A percentile compares a stretch with the other conserved stretches of the same genome.
Conservation (phyloP, 2,797 vertebrate species). For the Spinus pinus region DNA sequence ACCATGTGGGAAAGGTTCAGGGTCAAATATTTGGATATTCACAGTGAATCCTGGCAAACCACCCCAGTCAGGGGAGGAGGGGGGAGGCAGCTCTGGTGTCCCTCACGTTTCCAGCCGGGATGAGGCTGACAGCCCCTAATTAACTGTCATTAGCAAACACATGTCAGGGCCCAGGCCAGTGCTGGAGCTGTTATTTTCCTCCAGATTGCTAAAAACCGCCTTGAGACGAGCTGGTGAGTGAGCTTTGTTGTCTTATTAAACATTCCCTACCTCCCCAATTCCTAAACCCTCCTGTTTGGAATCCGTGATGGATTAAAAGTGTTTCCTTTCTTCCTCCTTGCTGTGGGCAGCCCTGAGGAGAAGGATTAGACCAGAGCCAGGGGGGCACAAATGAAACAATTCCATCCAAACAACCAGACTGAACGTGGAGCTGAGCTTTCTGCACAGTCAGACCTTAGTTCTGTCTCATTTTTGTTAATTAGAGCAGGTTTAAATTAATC, state of each 20-base stretch:
- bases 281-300: conserved; percentile 2
- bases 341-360: conserved; percentile 13
- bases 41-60: conserved; percentile 67
- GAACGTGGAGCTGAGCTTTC: conserved; percentile 43
- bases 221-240: conserved; percentile 62
- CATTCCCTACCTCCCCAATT: background rate
- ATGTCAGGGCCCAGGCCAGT: conserved; percentile 83
- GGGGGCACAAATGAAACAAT: conserved; percentile 70
- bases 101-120: conserved; percentile 74
- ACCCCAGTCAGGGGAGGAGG: conserved; percentile 55
- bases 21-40: conserved; percentile 62
- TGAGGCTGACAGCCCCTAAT: conserved; percentile 87
- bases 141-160: conserved; percentile 94
- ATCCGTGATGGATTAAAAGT: conserved; percentile 50
- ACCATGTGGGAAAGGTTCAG: background rate
- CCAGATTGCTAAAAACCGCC: conserved; percentile 72
- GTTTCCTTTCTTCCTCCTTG: background rate
- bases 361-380: conserved; percentile 40
- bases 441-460: background rate
- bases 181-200: conserved; percentile 70
- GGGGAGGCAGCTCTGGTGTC: conserved; percentile 66
- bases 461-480: conserved; percentile 59
- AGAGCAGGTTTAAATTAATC: conserved; percentile 49
- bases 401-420: conserved; percentile 56
- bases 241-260: conserved; percentile 71